Evolutionary conservation across 2,113 vertebrate species (phyloP).

Genomic region (Corydoras maculifer): DNA sequence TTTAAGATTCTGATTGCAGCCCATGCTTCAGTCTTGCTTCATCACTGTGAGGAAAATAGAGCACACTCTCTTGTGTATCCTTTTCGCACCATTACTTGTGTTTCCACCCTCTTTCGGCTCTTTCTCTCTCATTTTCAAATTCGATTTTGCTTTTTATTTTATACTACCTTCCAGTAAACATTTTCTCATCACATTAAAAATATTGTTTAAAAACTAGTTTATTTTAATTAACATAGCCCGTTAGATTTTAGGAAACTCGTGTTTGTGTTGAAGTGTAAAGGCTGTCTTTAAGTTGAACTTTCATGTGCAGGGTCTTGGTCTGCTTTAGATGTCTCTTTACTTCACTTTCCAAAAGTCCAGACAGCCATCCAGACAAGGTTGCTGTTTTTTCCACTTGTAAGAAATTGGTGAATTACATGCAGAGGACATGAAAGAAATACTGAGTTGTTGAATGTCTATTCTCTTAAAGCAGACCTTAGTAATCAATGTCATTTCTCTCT

Average conservation of each 20-base stretch:
- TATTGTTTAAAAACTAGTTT: too few relatives aligned
- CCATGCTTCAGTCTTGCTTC: constrained; percentile 54
- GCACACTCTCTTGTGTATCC: constrained; percentile 49
- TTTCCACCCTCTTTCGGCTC: constrained; percentile 4
- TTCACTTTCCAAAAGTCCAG: constrained; percentile 28
- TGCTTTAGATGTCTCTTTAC: constrained; percentile 21
- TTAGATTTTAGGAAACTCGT: background rate
- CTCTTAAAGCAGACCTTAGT: constrained; percentile 3
- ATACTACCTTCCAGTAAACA: too few relatives aligned
- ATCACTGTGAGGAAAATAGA: constrained; percentile 49
- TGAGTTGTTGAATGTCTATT: constrained; percentile 24
- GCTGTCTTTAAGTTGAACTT: background rate
- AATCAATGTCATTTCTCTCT: constrained; percentile 17
- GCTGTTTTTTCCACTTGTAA: constrained; percentile 41
- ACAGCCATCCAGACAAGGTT: constrained; percentile 10
- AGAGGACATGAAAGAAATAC: constrained; percentile 36
- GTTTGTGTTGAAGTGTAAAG: background rate
- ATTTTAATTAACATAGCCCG: too few relatives aligned
- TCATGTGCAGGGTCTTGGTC: background rate
- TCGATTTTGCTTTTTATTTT: too few relatives aligned
- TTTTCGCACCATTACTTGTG: constrained; percentile 35
- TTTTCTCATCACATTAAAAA: too few relatives aligned
- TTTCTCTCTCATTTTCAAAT: background rate
- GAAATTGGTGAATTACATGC: constrained; percentile 41
- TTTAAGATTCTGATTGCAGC: constrained; percentile 60